Evolutionary conservation across 2,113 vertebrate species (phyloP).

Genomic region (Ctenodactylus gundi): DNA sequence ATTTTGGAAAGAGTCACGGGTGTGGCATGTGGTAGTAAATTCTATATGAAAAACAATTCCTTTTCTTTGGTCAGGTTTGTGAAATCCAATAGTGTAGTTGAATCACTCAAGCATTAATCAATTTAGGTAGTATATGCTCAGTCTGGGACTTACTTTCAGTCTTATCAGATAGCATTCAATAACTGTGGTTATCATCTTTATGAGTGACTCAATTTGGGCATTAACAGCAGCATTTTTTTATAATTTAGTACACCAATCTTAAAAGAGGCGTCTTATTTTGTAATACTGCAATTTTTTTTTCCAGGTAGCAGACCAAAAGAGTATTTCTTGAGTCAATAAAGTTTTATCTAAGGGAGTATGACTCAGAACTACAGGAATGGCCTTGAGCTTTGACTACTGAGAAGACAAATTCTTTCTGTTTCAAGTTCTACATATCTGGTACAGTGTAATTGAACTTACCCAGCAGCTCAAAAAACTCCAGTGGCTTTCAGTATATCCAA

Average conservation of each 20-base stretch:
- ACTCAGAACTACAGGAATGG: neutral
- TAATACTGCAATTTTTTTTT: neutral
- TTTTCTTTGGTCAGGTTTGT: neutral
- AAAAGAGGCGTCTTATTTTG: neutral
- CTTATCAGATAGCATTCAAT: neutral
- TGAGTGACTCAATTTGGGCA: neutral
- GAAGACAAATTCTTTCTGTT: neutral
- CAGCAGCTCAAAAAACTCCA: neutral
- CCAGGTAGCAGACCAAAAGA: neutral
- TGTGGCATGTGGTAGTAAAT: neutral
- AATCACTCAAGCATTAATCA: neutral
- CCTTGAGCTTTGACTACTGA: neutral
- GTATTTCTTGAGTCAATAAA: neutral
- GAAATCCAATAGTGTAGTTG: neutral
- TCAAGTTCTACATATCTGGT: constrained; percentile 12
- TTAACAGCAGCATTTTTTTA: neutral
- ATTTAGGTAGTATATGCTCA: neutral
- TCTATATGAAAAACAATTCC: neutral
- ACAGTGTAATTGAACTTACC: neutral
- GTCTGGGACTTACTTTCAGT: neutral
- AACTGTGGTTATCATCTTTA: neutral
- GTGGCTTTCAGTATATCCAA: neutral
- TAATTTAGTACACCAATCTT: neutral
- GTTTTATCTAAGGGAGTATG: neutral
- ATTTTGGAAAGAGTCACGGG: neutral